phyloP scores from a whole-genome alignment of 2,797 vertebrate genomes.

The Onychomys leucogaster region DNA sequence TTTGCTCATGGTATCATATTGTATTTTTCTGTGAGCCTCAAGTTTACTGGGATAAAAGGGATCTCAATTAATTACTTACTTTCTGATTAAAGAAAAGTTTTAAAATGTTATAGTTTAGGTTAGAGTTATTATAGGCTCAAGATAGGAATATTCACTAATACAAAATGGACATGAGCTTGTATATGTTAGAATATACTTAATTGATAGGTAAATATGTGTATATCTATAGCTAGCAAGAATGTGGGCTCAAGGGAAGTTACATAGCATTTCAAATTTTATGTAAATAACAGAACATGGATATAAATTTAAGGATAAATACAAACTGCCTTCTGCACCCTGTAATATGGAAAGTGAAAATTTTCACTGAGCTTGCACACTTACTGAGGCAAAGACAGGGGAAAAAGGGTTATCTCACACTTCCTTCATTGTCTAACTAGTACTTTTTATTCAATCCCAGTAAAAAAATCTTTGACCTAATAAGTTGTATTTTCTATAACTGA shows the following conservation, averaged over 20 bases:
- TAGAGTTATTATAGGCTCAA: background rate
- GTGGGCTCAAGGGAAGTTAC: background rate
- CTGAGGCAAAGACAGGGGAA: background rate
- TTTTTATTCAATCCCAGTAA: background rate
- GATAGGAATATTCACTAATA: background rate
- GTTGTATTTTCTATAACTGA: slow-evolving; percentile 8
- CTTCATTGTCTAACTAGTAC: background rate
- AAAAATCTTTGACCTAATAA: background rate
- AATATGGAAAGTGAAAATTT: background rate
- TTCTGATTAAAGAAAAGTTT: background rate
- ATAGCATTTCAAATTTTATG: background rate
- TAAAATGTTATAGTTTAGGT: background rate
- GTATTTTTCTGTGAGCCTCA: background rate
- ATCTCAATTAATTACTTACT: background rate
- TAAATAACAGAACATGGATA: background rate
- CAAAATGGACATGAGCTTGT: background rate
- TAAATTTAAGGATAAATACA: background rate
- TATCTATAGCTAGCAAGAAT: background rate
- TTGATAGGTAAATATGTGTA: background rate
- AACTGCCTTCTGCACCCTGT: background rate
- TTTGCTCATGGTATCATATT: background rate
- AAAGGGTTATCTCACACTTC: background rate
- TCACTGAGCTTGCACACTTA: background rate
- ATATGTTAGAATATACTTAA: background rate
- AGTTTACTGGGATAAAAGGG: background rate